phyloP scores from a whole-genome alignment of 2,888 invertebrate genomes.

The Philonicus albiceps region DNA sequence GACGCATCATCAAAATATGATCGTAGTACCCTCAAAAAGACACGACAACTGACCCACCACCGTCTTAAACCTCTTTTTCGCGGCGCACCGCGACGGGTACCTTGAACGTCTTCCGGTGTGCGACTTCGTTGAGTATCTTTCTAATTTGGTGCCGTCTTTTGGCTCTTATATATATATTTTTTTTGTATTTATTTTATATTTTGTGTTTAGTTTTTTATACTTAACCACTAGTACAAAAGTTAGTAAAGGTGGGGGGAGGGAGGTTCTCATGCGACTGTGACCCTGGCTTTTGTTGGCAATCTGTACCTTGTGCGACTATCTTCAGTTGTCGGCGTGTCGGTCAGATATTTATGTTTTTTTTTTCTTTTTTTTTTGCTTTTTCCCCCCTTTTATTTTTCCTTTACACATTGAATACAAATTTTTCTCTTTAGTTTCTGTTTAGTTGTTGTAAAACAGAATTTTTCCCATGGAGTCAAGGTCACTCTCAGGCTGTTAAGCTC shows the following conservation, averaged over 20 bases:
- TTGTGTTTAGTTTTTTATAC: background rate
- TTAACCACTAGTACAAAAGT: background rate
- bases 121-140: background rate
- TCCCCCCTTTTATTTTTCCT: too few relatives aligned
- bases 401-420: background rate
- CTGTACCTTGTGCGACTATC: background rate
- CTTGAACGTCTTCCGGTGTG: conserved; percentile 2
- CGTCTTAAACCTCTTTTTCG: background rate
- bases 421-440: background rate
- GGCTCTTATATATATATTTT: background rate
- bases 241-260: background rate
- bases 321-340: background rate
- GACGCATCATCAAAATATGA: background rate
- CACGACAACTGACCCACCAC: background rate
- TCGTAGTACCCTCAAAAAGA: background rate
- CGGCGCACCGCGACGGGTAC: background rate
- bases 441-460: background rate
- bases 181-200: background rate
- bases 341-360: background rate
- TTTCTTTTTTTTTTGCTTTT: background rate
- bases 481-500: conserved; percentile 41
- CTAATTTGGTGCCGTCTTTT: background rate
- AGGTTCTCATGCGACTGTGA: background rate
- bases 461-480: conserved; percentile 47
- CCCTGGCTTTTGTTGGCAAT: background rate